These are phyloP conservation scores for Phorcus lineatus DNA, from an alignment of 2,888 invertebrate species.

Conservation along the genomic window DNA sequence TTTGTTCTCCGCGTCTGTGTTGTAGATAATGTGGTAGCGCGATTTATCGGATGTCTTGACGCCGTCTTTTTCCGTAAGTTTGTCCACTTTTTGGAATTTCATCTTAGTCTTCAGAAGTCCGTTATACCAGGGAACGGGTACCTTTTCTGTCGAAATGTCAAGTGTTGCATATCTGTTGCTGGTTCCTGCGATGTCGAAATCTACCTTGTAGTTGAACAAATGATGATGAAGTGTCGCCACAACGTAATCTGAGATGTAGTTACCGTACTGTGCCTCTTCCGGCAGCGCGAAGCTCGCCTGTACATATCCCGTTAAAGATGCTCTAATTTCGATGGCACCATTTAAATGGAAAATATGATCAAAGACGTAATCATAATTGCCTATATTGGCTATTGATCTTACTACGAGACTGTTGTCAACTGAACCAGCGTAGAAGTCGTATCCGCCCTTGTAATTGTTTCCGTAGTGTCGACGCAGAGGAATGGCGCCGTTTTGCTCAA, in stretches of 20 bases:
- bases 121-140: slow-evolving; percentile 49
- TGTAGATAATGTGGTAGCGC: slow-evolving; percentile 57
- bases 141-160: slow-evolving; percentile 48
- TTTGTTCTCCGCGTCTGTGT: slow-evolving; percentile 50
- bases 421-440: slow-evolving; percentile 54
- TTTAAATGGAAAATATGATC: slow-evolving; percentile 70
- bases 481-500: slow-evolving; percentile 63
- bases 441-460: slow-evolving; percentile 44
- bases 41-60: slow-evolving; percentile 50
- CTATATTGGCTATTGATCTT: slow-evolving; percentile 59
- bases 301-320: slow-evolving; percentile 65
- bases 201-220: slow-evolving; percentile 66
- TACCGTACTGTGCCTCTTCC: slow-evolving; percentile 56
- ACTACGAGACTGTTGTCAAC: slow-evolving; percentile 62
- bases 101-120: slow-evolving; percentile 50
- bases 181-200: slow-evolving; percentile 63
- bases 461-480: slow-evolving; percentile 67
- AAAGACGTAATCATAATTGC: slow-evolving; percentile 69
- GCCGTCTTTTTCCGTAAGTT: slow-evolving; percentile 57
- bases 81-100: slow-evolving; percentile 42
- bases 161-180: slow-evolving; percentile 60
- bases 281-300: slow-evolving; percentile 58
- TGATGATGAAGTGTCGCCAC: slow-evolving; percentile 65
- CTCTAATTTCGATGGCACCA: slow-evolving; percentile 64
- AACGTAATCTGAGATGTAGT: slow-evolving; percentile 52